Conservation (phyloP, 2,888 invertebrate species). For the Sphaerophoria rueppellii region DNA sequence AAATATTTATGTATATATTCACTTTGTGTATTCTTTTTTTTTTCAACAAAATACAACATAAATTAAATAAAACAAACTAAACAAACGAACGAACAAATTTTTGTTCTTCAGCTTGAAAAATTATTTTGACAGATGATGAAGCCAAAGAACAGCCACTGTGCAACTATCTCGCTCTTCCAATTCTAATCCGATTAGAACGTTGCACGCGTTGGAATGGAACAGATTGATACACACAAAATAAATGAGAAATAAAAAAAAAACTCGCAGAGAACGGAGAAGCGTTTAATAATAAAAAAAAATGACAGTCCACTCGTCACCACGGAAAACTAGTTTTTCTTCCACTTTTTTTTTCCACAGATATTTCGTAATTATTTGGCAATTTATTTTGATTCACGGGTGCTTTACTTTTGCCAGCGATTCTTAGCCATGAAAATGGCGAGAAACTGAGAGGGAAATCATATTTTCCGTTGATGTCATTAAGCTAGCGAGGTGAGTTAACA, state of each 20-base stretch:
- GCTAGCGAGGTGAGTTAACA: constrained; percentile 67
- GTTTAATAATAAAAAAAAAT: constrained; percentile 45
- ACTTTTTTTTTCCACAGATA: neutral
- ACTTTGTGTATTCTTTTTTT: neutral
- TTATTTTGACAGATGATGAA: constrained; percentile 58
- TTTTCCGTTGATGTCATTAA: constrained; percentile 46
- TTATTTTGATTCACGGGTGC: constrained; percentile 32
- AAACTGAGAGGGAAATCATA: constrained; percentile 38
- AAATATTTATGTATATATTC: neutral
- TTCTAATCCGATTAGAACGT: constrained; percentile 66
- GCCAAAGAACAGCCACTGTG: constrained; percentile 41
- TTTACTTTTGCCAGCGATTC: constrained; percentile 11
- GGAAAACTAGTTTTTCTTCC: constrained; percentile 41
- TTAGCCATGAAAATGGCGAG: constrained; percentile 43
- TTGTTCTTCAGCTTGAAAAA: neutral
- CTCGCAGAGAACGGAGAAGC: constrained; percentile 40
- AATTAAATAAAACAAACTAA: constrained; percentile 12
- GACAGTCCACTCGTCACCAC: constrained; percentile 39
- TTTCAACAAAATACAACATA: constrained; percentile 14
- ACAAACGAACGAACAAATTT: constrained; percentile 29
- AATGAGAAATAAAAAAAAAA: constrained; percentile 21
- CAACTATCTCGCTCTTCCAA: constrained; percentile 64
- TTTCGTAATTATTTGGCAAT: constrained; percentile 54
- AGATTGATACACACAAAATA: constrained; percentile 52
- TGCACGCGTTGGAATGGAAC: constrained; percentile 71